These are phyloP conservation scores for Menura novaehollandiae DNA, from an alignment of 2,113 vertebrate species.

Conservation along the genomic window DNA sequence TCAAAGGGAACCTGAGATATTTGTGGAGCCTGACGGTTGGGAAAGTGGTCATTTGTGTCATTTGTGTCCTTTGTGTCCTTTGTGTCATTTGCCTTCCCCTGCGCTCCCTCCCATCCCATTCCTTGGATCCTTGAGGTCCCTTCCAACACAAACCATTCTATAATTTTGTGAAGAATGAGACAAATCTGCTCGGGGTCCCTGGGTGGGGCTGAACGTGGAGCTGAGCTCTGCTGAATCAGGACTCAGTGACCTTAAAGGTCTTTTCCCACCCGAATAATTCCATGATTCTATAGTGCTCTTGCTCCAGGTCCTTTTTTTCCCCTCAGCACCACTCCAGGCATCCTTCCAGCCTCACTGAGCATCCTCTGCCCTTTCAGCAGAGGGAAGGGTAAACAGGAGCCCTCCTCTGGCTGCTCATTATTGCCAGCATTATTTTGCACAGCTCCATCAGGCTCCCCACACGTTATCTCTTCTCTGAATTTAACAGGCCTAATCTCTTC, in stretches of 20 bases:
- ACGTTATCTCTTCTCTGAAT: neutral
- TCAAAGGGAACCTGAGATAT: rapidly evolving
- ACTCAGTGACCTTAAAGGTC: neutral
- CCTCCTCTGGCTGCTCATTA: neutral
- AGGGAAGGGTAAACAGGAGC: neutral
- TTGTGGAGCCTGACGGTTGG: neutral
- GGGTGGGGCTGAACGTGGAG: rapidly evolving
- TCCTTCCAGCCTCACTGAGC: neutral
- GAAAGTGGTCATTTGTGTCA: rapidly evolving
- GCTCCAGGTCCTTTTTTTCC: neutral
- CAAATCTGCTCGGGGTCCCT: neutral
- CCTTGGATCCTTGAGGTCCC: neutral
- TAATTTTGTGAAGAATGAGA: neutral
- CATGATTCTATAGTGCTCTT: neutral
- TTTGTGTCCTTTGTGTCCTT: neutral
- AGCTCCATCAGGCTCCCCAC: neutral
- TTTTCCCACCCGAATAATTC: neutral
- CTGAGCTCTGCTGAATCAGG: neutral
- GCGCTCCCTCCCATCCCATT: neutral
- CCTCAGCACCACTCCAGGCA: rapidly evolving
- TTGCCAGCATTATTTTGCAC: neutral
- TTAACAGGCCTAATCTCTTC: conserved; percentile 13
- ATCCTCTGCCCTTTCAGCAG: neutral
- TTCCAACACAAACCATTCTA: neutral
- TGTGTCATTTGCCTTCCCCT: neutral